Evolutionary conservation across 2,113 vertebrate species (phyloP).

Genomic region (Thamnophis sirtalis): DNA sequence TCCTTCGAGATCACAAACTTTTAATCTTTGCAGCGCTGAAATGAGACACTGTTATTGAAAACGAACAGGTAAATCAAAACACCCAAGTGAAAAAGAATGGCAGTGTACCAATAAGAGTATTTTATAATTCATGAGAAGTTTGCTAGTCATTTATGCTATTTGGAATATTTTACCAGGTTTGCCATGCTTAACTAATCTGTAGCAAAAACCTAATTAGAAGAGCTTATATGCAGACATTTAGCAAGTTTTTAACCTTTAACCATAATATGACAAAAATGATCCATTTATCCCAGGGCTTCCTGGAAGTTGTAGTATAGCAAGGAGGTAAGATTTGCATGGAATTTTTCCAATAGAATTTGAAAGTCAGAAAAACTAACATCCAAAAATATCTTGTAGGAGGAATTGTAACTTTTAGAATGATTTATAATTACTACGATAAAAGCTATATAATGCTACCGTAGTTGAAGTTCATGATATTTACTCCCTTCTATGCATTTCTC

Average conservation of each 20-base stretch:
- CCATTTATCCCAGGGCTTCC: not conserved
- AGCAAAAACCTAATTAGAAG: not conserved
- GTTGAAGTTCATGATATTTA: not conserved
- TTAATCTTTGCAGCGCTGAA: conserved; percentile 40
- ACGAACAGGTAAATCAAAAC: not conserved
- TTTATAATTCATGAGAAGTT: not conserved
- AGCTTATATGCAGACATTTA: not conserved
- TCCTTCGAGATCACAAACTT: conserved; percentile 28
- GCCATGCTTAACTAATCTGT: not conserved
- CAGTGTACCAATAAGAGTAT: rapidly evolving
- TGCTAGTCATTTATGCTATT: not conserved
- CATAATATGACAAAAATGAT: not conserved
- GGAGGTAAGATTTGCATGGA: not conserved
- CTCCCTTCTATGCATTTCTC: not conserved
- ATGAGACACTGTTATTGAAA: not conserved
- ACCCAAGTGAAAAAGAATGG: not conserved
- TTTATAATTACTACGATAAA: not conserved
- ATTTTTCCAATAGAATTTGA: not conserved
- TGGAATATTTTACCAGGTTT: not conserved
- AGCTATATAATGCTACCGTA: not conserved
- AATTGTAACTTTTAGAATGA: not conserved
- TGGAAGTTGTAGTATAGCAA: not conserved
- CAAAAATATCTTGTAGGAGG: not conserved
- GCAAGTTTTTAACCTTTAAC: not conserved
- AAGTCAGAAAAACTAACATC: not conserved